Evolutionary conservation across 1,140 invertebrate genomes (phyloP), one percentile per base, ranked within the genome.

Genomic region (Conopomorpha cramerella): DNA sequence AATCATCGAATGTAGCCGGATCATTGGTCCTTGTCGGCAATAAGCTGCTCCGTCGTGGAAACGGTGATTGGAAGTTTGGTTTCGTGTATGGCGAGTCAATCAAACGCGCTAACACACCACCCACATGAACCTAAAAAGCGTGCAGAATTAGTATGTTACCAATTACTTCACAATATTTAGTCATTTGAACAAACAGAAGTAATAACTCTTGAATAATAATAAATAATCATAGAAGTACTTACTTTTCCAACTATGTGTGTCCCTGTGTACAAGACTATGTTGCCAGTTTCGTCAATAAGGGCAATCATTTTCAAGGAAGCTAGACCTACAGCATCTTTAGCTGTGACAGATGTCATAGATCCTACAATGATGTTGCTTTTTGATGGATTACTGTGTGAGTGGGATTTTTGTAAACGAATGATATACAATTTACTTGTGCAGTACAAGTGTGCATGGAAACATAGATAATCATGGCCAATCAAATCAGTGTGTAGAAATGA

Each of bases 241-340:
- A 71, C 70, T 70, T 93, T 93, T n/a, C 91, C 91, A 16, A 95
- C 84, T 43, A 88, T 78, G 26, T 79, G 82, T 2, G 85, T 80
- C 10, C 94, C 93, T 2, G 90, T 92, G 62, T 95, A 95, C 10
- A 97, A 68, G n/a, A 88, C 81, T n/a, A 96, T 80, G 43, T 84
- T 86, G 8, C 89, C 88, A 30, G 78, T 82, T 14, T 86, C 78
- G 76, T 95, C 93, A 16, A 96, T 81, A 14, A 91, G 79, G 0
- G 91, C 86, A 27, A 94, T 85, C 85, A 95, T 88, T 40, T 90
- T 85, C 38, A 94, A 67, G 62, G 90, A 85, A 14, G 86, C 79
- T 36, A 96, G 77, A 39, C 84, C 83, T 8, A 90, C 84, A 18
- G 91, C 93, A 82, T 95, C 92, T 62, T 88, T 92, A 0, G 91